Evolutionary conservation across 2,888 invertebrate species (phyloP).

Genomic region (Calephelis perditalis): DNA sequence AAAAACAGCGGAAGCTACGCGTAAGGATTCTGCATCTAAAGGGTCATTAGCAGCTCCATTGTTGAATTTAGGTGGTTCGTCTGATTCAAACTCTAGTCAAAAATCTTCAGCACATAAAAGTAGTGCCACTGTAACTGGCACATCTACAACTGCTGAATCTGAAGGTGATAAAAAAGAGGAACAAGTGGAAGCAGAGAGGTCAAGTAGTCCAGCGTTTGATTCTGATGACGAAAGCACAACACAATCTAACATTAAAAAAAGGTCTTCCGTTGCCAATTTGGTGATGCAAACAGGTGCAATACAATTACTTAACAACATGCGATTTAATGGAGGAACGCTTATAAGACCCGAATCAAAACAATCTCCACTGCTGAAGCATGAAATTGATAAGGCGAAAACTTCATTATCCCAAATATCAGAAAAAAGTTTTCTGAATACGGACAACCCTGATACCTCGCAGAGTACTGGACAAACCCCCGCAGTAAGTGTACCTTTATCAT

Average conservation of each 20-base stretch:
- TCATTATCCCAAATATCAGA: slow-evolving; percentile 81
- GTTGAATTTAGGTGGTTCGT: slow-evolving; percentile 64
- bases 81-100: slow-evolving; percentile 80
- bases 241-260: slow-evolving; percentile 77
- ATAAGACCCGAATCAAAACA: slow-evolving; percentile 61
- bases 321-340: slow-evolving; percentile 75
- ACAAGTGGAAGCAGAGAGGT: slow-evolving; percentile 83
- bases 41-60: slow-evolving; percentile 61
- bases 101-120: slow-evolving; percentile 79
- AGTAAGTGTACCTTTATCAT: slow-evolving; percentile 50
- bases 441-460: slow-evolving; percentile 64
- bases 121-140: slow-evolving; percentile 76
- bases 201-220: slow-evolving; percentile 95
- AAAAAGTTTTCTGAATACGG: slow-evolving; percentile 80
- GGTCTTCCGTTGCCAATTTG: slow-evolving; percentile 82
- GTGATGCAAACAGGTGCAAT: slow-evolving; percentile 81
- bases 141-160: slow-evolving; percentile 74
- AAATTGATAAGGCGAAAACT: slow-evolving; percentile 56
- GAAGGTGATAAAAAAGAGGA: slow-evolving; percentile 69
- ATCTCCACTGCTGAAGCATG: slow-evolving; percentile 52
- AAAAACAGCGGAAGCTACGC: slow-evolving; percentile 63
- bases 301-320: slow-evolving; percentile 73
- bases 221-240: slow-evolving; percentile 93
- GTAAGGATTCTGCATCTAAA: slow-evolving; percentile 60
- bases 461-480: slow-evolving; percentile 47